Base-by-base conservation (phyloP, 2,113 vertebrate species). In the Thalassarche chlororhynchos region DNA sequence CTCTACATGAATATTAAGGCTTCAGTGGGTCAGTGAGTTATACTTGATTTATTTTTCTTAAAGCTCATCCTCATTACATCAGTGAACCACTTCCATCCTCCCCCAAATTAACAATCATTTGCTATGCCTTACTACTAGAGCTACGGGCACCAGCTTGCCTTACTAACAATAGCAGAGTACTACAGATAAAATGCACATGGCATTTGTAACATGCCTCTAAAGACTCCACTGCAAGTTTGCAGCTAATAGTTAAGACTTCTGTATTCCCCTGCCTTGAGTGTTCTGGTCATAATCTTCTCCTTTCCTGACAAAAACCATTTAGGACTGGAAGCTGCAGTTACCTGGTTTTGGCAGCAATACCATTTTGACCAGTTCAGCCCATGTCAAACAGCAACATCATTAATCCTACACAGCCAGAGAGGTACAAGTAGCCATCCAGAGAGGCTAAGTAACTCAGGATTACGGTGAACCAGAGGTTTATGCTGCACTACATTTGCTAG, bases 1-100 rank as follows among this genome's bases (percentile, higher is more conserved):
- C 80, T 69, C 89, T 70, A 58, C 57, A 31, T 5, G 28, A 82
- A 14, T 70, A 91, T 72, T 92, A 96, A 97, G 92, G 95, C 91
- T 87, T 68, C 68, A 90, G n/a, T 51, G 26, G 88, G 55, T 92
- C 90, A 92, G 19, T 12, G 21, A 92, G 64, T 81, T 85, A 54
- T 0, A 81, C 54, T 38, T 40, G 21, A 87, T 93, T 94, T 85
- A 89, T 85, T 95, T 90, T 69, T 65, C 82, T 83, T 84, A 80
- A 70, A 96, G 42, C 71, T 93, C 70, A 66, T n/a, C 85, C 71
- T 91, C 57, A 20, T 65, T 86, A 64, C 68, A 88, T 61, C 69
- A 74, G 62, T 6, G 23, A 96, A 12, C 85, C 75, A 80, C 85
- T 84, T 76, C 82, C 28, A 20, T 18, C 62, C 49, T 87, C 17